These are phyloP conservation scores for Sylvicola cinctus DNA, from an alignment of 2,888 invertebrate species.

Conservation along the genomic window DNA sequence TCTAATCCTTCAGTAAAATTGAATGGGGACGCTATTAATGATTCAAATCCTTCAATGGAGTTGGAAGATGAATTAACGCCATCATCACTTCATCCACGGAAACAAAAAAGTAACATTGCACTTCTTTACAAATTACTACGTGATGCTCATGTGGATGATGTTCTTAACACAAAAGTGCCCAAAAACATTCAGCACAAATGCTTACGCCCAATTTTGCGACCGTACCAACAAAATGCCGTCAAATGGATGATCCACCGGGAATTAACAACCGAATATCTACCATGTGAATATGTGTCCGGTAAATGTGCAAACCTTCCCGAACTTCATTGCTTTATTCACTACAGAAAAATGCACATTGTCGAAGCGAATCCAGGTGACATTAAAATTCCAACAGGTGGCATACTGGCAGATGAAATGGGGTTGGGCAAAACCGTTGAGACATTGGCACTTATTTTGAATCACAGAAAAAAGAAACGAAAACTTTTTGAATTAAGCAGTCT, in stretches of 20 bases:
- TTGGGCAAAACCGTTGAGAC: conserved; percentile 64
- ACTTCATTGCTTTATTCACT: conserved; percentile 9
- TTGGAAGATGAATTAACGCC: too few relatives aligned
- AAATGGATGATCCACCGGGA: conserved; percentile 48
- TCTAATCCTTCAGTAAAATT: too few relatives aligned
- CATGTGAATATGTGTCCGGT: conserved; percentile 3
- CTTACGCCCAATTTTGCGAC: conserved; percentile 31
- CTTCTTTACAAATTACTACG: not conserved
- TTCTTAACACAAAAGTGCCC: not conserved
- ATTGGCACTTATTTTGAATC: conserved; percentile 37
- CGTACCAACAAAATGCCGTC: conserved; percentile 43
- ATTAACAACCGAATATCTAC: conserved; percentile 9
- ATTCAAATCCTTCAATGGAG: too few relatives aligned
- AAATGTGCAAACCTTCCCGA: not conserved
- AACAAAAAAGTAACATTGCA: too few relatives aligned
- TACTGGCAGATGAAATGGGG: conserved; percentile 66
- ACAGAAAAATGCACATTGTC: conserved; percentile 7
- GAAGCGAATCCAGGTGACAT: conserved; percentile 16
- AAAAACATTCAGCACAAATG: conserved; percentile 19
- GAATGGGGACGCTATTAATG: too few relatives aligned
- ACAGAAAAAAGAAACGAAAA: conserved; percentile 19
- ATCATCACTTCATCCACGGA: too few relatives aligned
- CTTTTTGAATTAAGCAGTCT: not conserved
- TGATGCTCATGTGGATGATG: not conserved
- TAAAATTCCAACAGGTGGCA: conserved; percentile 37